phyloP scores from a whole-genome alignment of 1,140 invertebrate species.

The Magallana angulata region DNA sequence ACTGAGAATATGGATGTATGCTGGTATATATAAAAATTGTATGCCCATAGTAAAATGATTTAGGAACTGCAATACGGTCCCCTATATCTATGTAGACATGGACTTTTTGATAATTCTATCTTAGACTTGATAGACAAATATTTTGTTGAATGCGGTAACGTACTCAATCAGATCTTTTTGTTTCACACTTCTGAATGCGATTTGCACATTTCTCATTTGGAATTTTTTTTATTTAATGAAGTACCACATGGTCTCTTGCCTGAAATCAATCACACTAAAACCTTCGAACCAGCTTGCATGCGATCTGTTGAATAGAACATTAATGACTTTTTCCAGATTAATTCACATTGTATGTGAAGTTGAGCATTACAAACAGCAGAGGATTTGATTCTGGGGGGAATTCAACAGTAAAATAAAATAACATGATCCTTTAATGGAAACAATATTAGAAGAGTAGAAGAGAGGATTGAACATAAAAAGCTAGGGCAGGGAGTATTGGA shows the following conservation, averaged over 20 bases:
- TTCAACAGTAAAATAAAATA: background rate
- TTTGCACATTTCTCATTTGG: constrained; percentile 9
- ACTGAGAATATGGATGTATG: constrained; percentile 1
- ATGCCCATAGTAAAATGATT: background rate
- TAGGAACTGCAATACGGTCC: background rate
- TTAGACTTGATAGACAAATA: background rate
- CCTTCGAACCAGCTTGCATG: background rate
- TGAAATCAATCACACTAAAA: constrained; percentile 12
- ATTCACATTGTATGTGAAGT: constrained; percentile 26
- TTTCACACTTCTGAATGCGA: constrained; percentile 1
- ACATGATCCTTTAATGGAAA: constrained; percentile 27
- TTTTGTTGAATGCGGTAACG: background rate
- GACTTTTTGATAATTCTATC: background rate
- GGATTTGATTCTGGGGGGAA: background rate
- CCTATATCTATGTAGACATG: background rate
- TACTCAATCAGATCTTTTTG: background rate
- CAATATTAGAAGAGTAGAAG: constrained; percentile 4
- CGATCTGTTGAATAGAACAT: constrained; percentile 28
- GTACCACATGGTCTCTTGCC: background rate
- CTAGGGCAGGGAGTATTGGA: background rate
- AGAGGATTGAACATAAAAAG: background rate
- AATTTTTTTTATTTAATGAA: background rate
- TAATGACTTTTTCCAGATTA: constrained; percentile 15
- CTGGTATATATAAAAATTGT: background rate
- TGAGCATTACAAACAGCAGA: constrained; percentile 30